Conservation (phyloP, 2,888 invertebrate genomes). For the Hybos culiciformis region DNA sequence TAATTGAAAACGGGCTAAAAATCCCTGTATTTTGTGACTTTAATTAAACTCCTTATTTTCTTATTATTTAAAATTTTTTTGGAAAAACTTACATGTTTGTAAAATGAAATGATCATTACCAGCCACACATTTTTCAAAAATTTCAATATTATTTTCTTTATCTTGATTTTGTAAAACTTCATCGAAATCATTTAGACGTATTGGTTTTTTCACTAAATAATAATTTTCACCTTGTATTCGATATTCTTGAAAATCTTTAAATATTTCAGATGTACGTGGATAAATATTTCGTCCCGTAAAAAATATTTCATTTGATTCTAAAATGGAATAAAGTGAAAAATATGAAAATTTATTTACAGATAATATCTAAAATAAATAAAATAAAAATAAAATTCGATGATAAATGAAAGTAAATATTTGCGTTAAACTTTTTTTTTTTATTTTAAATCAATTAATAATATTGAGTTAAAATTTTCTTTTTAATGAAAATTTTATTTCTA, state of each 20-base stretch:
- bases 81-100: slow-evolving; percentile 28
- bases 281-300: slow-evolving; percentile 33
- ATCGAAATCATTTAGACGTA: slow-evolving; percentile 30
- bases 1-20: no score
- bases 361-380: no score
- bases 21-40: no score
- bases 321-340: slow-evolving; percentile 1
- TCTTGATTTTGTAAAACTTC: slow-evolving; percentile 27
- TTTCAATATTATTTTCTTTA: slow-evolving; percentile 22
- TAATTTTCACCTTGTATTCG: slow-evolving; percentile 22
- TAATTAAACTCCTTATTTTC: no score
- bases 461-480: no score
- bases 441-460: no score
- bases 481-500: no score
- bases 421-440: no score
- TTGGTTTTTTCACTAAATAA: slow-evolving; percentile 28
- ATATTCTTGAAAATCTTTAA: slow-evolving; percentile 24
- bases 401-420: no score
- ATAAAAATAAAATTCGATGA: no score
- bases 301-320: slow-evolving; percentile 33
- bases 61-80: neutral
- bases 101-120: slow-evolving; percentile 33
- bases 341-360: neutral
- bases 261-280: slow-evolving; percentile 21
- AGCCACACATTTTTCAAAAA: slow-evolving; percentile 27